phyloP scores from a whole-genome alignment of 2,888 invertebrate genomes.

The Leucania comma region DNA sequence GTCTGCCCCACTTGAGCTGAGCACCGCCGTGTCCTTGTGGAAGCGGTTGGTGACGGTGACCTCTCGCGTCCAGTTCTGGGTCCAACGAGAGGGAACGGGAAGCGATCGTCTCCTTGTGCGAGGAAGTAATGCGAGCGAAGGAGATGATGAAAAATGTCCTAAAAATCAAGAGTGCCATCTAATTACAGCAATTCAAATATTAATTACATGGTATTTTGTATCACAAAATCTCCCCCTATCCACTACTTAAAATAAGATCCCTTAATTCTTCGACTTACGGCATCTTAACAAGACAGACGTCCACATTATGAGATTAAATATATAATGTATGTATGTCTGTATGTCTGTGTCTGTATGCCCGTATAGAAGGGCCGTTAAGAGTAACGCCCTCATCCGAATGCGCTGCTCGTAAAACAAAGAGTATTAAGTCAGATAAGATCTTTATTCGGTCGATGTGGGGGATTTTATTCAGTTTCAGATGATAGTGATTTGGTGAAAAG shows the following conservation, averaged over 20 bases:
- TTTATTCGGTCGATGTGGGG: constrained; percentile 41
- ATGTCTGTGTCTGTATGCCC: constrained; percentile 8
- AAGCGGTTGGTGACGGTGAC: no score
- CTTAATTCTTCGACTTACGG: constrained; percentile 28
- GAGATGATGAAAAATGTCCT: no score
- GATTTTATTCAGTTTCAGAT: constrained; percentile 39
- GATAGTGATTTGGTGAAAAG: constrained; percentile 30
- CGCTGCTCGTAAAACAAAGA: constrained; percentile 74
- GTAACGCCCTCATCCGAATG: constrained; percentile 67
- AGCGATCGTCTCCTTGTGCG: no score
- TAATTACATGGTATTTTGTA: constrained; percentile 11
- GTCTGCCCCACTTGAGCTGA: no score
- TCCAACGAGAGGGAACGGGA: no score
- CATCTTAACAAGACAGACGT: constrained; percentile 34
- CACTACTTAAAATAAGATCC: constrained; percentile 15
- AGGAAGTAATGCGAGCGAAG: no score
- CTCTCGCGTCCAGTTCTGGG: no score
- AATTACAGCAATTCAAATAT: constrained; percentile 29
- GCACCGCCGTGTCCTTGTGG: no score
- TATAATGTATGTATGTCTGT: constrained; percentile 55
- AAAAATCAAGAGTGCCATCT: neutral
- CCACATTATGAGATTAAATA: constrained; percentile 54
- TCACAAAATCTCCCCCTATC: constrained; percentile 1
- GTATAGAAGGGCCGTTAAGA: constrained; percentile 65
- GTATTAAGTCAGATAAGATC: constrained; percentile 64